phyloP scores from a whole-genome alignment of 1,140 invertebrate species.

The Drosophila pandora region DNA sequence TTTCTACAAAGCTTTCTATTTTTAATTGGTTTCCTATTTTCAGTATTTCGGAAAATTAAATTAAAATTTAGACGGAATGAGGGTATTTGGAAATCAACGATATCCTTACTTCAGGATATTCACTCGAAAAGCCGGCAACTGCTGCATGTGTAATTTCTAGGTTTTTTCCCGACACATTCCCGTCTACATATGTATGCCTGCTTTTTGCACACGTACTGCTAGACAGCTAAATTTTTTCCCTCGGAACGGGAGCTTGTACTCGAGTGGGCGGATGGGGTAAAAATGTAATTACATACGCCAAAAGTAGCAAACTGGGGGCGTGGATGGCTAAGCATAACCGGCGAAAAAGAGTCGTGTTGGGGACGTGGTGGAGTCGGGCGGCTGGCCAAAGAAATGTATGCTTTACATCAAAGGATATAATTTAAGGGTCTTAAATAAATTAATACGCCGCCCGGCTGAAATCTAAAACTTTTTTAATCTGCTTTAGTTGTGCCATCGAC shows the following conservation, averaged over 20 bases:
- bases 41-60: no score
- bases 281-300: constrained; percentile 81
- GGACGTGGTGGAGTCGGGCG: constrained; percentile 21
- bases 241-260: constrained; percentile 34
- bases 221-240: constrained; percentile 22
- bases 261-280: constrained; percentile 43
- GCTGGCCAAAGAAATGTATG: constrained; percentile 66
- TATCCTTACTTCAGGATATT: background rate
- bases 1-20: no score
- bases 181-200: constrained; percentile 23
- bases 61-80: background rate
- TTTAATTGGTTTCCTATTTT: no score
- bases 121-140: constrained; percentile 31
- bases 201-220: constrained; percentile 28
- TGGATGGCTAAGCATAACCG: constrained; percentile 50
- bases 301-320: constrained; percentile 54
- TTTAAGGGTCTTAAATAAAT: constrained; percentile 81
- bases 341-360: constrained; percentile 21
- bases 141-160: constrained; percentile 77
- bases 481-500: constrained; percentile 48
- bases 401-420: constrained; percentile 80
- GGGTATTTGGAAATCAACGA: background rate
- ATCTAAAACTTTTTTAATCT: constrained; percentile 81
- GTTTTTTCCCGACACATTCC: constrained; percentile 40
- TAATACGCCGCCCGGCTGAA: constrained; percentile 71